Percentiles rank a stretch among this genome's conserved stretches.
These are phyloP conservation scores for Drosophila paulistorum DNA, from an alignment of 1,140 invertebrate species.

Conservation along the genomic window DNA sequence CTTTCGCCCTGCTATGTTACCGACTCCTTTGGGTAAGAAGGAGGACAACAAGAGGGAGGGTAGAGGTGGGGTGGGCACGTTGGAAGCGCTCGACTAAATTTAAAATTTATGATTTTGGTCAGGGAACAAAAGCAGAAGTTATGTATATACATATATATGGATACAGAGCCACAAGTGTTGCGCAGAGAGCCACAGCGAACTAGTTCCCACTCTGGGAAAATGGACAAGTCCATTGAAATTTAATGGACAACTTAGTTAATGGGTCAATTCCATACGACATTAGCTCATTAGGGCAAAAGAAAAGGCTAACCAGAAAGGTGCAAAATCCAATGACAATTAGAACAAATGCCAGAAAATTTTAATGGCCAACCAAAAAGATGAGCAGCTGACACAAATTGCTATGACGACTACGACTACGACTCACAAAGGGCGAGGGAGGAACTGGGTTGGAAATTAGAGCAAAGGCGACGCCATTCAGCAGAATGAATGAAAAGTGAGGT, in stretches of 20 bases:
- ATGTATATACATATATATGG: too few relatives aligned
- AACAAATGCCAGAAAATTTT: constrained; percentile 32
- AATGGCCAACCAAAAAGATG: constrained; percentile 32
- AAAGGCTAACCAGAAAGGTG: constrained; percentile 18
- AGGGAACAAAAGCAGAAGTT: constrained; percentile 12
- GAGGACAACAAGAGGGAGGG: background rate
- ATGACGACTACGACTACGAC: constrained; percentile 16
- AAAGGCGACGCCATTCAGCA: background rate
- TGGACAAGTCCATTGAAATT: too few relatives aligned
- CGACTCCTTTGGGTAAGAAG: background rate
- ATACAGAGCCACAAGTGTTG: constrained; percentile 1
- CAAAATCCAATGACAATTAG: background rate
- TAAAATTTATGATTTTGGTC: constrained; percentile 67
- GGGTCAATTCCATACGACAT: constrained; percentile 34
- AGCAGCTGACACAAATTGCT: constrained; percentile 44
- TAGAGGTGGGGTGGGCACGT: background rate
- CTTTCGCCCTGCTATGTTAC: background rate
- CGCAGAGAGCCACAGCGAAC: background rate
- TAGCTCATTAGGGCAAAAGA: constrained; percentile 32
- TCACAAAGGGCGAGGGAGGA: background rate
- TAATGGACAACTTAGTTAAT: constrained; percentile 35
- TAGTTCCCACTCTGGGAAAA: background rate
- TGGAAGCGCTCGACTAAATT: constrained; percentile 50
- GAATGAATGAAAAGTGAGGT: constrained; percentile 14
- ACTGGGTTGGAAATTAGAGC: background rate